Base-by-base conservation (phyloP, 2,888 invertebrate genomes). In the Drosophila crucigera region DNA sequence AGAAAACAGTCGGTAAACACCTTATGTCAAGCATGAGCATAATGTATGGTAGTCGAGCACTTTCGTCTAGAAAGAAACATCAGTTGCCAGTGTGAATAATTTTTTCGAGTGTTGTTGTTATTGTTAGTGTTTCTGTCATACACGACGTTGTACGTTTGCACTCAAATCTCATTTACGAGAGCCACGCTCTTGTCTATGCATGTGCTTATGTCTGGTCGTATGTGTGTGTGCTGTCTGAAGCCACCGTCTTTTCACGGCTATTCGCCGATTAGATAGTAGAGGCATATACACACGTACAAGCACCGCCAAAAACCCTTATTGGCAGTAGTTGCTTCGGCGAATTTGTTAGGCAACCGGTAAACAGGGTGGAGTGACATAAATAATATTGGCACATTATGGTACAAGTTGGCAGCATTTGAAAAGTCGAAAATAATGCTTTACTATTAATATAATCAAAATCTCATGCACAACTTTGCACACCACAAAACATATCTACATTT, bases 191-290 rank as follows among this genome's bases (percentile, higher is more conserved):
- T 37, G 37, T n/a, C n/a, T 19, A 31, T 16, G 30, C 19, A 16
- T 49, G 49, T 49, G 33, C 33, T 11, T 33, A 33, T 33, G 33
- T 33, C 11, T 33, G 33, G 11, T 4, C 11, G 33, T 16, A 49
- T 28, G 9, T 50, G 50, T 52, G 16, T 25, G 33, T 33, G 52
- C 31, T 22, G 33, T 33, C 53, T 53, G 11, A 35, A 47, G 47
- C 33, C 33, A 28, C 62, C 30, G 68, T 62, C 58, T 66, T 68
- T 66, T 64, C 68, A 80, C 78, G 78, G 81, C 81, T 59, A 70
- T 68, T 66, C 63, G 67, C 66, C 83, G 69, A 80, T 82, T 82
- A 80, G 69, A 82, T 77, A 82, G 83, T 71, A 56, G 35, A 75
- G 63, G 70, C 68, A 39, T 9, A 39, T 35, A 4, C 14, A 35